These are phyloP conservation scores for Ametastegia equiseti DNA, from an alignment of 2,888 invertebrate species.

Conservation along the genomic window DNA sequence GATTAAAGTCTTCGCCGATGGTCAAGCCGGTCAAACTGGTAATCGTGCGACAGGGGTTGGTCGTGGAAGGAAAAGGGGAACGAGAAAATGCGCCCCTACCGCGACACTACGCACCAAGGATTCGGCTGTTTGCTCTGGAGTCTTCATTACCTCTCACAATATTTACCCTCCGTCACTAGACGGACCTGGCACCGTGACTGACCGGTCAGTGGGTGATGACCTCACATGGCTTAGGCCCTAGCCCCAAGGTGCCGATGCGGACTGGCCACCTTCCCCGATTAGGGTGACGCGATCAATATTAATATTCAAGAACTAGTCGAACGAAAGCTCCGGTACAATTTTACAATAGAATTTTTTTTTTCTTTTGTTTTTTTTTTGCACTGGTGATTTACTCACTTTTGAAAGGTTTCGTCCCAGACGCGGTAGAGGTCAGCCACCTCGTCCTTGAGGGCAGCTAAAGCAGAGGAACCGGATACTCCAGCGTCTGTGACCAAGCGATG, in stretches of 20 bases:
- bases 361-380: background rate
- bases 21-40: slow-evolving; percentile 37
- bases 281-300: slow-evolving; percentile 1
- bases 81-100: background rate
- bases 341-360: background rate
- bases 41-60: slow-evolving; percentile 43
- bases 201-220: slow-evolving; percentile 64
- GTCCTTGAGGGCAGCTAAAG: slow-evolving; percentile 79
- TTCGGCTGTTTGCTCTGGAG: slow-evolving; percentile 68
- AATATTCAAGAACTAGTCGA: slow-evolving; percentile 47
- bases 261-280: slow-evolving; percentile 12
- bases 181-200: slow-evolving; percentile 52
- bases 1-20: slow-evolving; percentile 40
- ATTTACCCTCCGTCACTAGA: slow-evolving; percentile 71
- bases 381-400: slow-evolving; percentile 78
- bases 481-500: slow-evolving; percentile 79
- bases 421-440: slow-evolving; percentile 83
- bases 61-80: background rate
- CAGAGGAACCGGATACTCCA: slow-evolving; percentile 76
- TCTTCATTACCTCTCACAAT: slow-evolving; percentile 75
- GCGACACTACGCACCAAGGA: slow-evolving; percentile 28
- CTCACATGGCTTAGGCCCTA: slow-evolving; percentile 49
- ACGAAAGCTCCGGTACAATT: slow-evolving; percentile 35
- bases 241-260: slow-evolving; percentile 12
- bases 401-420: slow-evolving; percentile 84